Percentiles rank a stretch among this genome's conserved stretches.
These are phyloP conservation scores for Ips typographus DNA, from an alignment of 1,140 invertebrate genomes.

Conservation along the genomic window DNA sequence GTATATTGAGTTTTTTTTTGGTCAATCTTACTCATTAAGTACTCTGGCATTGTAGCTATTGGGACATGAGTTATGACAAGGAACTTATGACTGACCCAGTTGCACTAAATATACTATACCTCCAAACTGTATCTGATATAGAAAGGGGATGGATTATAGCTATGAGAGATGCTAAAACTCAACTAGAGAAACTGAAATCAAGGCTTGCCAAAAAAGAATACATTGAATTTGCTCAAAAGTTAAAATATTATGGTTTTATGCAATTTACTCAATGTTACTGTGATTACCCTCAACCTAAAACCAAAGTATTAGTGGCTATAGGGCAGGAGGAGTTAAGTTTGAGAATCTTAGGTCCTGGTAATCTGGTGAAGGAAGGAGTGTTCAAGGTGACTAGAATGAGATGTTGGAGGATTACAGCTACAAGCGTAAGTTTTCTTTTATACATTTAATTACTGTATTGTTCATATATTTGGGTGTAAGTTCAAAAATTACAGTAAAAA, in stretches of 20 bases:
- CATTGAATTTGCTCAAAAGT: slow-evolving; percentile 73
- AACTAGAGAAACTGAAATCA: slow-evolving; percentile 69
- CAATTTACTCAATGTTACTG: slow-evolving; percentile 76
- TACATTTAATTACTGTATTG: neutral
- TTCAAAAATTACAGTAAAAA: neutral
- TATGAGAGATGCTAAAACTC: slow-evolving; percentile 67
- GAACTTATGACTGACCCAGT: slow-evolving; percentile 78
- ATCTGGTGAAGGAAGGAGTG: slow-evolving; percentile 69
- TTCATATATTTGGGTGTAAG: neutral
- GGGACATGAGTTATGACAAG: slow-evolving; percentile 83
- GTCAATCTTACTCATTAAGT: neutral
- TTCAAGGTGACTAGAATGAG: slow-evolving; percentile 95
- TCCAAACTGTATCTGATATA: slow-evolving; percentile 84
- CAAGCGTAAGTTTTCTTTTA: slow-evolving; percentile 65
- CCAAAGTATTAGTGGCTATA: slow-evolving; percentile 68
- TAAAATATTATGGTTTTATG: slow-evolving; percentile 88
- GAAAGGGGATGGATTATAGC: slow-evolving; percentile 81
- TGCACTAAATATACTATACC: slow-evolving; percentile 83
- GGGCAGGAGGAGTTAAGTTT: slow-evolving; percentile 80
- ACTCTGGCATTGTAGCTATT: slow-evolving; percentile 68
- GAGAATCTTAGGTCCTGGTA: slow-evolving; percentile 53
- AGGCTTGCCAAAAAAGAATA: slow-evolving; percentile 86
- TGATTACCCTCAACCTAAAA: slow-evolving; percentile 74
- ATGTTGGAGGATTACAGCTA: slow-evolving; percentile 93
- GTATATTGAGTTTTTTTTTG: slow-evolving; percentile 23